Conservation (phyloP, 2,888 invertebrate genomes). For the Aromia moschata region DNA sequence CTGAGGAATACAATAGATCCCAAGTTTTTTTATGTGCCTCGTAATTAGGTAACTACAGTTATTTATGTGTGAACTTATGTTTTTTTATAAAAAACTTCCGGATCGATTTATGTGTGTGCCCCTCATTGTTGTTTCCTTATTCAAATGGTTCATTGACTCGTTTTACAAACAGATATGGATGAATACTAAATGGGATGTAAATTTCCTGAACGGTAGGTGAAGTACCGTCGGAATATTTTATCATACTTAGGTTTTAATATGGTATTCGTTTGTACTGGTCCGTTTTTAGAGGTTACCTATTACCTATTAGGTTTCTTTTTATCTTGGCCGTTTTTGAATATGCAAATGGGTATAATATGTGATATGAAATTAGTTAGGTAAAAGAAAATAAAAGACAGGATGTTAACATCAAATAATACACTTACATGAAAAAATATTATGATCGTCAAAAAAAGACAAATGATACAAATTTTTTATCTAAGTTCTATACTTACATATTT, state of each 20-base stretch:
- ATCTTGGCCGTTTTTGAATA: no score
- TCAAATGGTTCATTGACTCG: constrained; percentile 36
- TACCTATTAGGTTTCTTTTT: neutral
- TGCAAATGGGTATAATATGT: no score
- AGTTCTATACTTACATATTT: no score
- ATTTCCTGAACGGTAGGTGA: constrained; percentile 25
- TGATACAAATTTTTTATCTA: no score
- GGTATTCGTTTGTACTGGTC: constrained; percentile 8
- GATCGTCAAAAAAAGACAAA: no score
- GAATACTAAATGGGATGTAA: constrained; percentile 34
- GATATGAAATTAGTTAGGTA: no score
- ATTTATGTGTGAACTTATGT: constrained; percentile 19
- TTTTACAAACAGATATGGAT: constrained; percentile 30
- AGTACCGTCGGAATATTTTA: constrained; percentile 28
- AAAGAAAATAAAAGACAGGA: no score
- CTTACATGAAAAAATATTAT: no score
- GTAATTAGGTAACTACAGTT: constrained; percentile 9
- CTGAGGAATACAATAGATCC: neutral
- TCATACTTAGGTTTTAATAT: constrained; percentile 13
- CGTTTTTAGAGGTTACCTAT: neutral
- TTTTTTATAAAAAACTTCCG: constrained; percentile 17
- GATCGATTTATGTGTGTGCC: constrained; percentile 26
- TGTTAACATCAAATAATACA: no score
- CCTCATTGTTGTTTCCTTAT: constrained; percentile 31
- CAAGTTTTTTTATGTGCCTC: constrained; percentile 1